These are phyloP conservation scores for Pygoscelis adeliae DNA, from an alignment of 2,113 vertebrate species.

Conservation along the genomic window DNA sequence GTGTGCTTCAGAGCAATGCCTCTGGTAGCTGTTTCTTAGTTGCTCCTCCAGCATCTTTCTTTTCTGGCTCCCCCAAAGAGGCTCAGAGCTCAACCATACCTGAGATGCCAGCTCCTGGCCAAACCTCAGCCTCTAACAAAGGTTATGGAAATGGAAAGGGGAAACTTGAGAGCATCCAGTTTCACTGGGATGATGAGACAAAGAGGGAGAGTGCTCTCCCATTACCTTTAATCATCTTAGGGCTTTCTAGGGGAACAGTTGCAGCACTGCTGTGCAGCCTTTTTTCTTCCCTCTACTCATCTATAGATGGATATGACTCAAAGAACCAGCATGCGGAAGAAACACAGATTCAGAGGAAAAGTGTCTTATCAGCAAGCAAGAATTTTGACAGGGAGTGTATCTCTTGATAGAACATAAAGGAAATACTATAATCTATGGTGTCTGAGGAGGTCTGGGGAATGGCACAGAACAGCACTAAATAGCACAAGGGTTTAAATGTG, in stretches of 20 bases:
- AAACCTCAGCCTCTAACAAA: not conserved
- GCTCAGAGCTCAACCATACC: not conserved
- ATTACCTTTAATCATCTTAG: not conserved
- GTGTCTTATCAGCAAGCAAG: not conserved
- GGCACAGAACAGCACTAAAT: not conserved
- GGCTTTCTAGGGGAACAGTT: not conserved
- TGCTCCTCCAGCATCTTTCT: not conserved
- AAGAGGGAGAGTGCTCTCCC: not conserved
- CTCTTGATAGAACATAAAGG: not conserved
- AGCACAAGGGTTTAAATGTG: not conserved
- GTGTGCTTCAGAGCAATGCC: not conserved
- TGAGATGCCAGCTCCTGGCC: not conserved
- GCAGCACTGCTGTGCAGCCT: not conserved
- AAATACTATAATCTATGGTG: not conserved
- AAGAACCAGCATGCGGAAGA: not conserved
- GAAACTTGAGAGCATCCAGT: not conserved
- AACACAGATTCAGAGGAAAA: not conserved
- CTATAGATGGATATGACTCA: not conserved
- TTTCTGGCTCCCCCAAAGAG: not conserved
- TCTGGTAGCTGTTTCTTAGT: not conserved
- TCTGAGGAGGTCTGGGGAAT: not conserved
- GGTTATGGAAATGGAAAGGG: not conserved
- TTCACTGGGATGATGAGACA: not conserved
- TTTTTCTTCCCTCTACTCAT: not conserved
- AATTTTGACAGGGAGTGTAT: not conserved